A percentile compares a stretch with the other conserved stretches of the same genome.
phyloP scores from a whole-genome alignment of 2,113 vertebrate genomes.

The Thamnophis sirtalis region DNA sequence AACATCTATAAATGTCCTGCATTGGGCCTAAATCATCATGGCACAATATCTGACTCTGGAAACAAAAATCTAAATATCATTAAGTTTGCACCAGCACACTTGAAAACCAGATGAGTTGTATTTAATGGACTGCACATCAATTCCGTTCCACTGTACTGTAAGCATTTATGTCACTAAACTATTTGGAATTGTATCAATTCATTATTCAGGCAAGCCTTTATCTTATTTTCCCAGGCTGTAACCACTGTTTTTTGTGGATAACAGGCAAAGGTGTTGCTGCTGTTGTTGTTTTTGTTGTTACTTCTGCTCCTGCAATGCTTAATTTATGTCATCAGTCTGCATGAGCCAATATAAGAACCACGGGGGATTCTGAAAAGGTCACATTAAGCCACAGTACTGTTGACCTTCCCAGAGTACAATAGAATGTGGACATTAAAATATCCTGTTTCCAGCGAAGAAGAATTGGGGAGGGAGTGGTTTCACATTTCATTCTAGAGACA shows the following conservation, averaged over 20 bases:
- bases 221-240: slow-evolving; percentile 11
- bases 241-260: background rate
- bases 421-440: slow-evolving; percentile 9
- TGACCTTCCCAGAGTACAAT: slow-evolving; percentile 39
- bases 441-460: slow-evolving; percentile 7
- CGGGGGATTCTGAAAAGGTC: slow-evolving; percentile 37
- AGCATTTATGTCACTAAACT: slow-evolving; percentile 16
- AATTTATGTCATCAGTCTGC: slow-evolving; percentile 1
- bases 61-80: slow-evolving; percentile 22
- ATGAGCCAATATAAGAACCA: slow-evolving; percentile 33
- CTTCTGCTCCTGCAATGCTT: slow-evolving; percentile 13
- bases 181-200: slow-evolving; percentile 5
- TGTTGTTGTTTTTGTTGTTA: background rate
- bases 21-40: background rate
- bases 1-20: background rate
- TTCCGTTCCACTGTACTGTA: background rate
- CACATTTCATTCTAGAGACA: slow-evolving; percentile 14
- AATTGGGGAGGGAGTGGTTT: background rate
- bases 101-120: background rate
- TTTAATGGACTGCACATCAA: background rate
- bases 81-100: background rate
- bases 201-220: slow-evolving; percentile 33
- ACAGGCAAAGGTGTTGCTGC: background rate
- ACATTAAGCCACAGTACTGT: slow-evolving; percentile 30
- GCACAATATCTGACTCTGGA: background rate